Evolutionary conservation across 2,797 vertebrate genomes (phyloP).

Genomic region (Sardinella longiceps): DNA sequence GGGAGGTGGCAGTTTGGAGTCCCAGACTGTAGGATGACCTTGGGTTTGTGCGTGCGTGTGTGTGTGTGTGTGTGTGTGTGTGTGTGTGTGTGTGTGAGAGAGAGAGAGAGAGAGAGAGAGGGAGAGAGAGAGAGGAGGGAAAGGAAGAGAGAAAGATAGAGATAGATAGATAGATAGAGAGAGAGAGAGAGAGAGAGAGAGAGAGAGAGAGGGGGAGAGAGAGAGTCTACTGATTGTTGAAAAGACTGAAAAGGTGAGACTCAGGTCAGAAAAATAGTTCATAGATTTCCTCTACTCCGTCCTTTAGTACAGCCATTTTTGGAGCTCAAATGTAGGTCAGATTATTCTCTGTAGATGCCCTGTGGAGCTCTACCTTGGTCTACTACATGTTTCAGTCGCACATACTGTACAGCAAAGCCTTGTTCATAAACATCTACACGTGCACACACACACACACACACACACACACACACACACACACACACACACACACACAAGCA

Average conservation of each 20-base stretch:
- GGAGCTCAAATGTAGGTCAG: slow-evolving; percentile 46
- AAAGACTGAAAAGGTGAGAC: not conserved
- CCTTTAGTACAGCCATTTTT: not conserved
- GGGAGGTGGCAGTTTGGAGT: no score
- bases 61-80: no score
- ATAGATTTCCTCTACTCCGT: not conserved
- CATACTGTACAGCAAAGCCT: slow-evolving; percentile 31
- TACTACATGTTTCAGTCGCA: slow-evolving; percentile 20
- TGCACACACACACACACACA: slow-evolving; percentile 10
- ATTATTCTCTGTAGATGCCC: slow-evolving; percentile 32
- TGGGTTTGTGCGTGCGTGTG: not conserved
- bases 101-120: no score
- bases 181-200: not conserved
- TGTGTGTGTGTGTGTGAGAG: no score
- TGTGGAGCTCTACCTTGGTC: slow-evolving; percentile 11
- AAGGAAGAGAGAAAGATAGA: not conserved
- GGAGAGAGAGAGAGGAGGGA: no score
- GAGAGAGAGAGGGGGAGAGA: not conserved
- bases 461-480: not conserved
- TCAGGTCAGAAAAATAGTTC: not conserved
- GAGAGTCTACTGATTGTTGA: no score
- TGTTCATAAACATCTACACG: not conserved
- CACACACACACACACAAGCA: slow-evolving; percentile 25
- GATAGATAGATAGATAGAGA: no score
- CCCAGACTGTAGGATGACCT: no score